A percentile compares a stretch with the other conserved stretches of the same genome.
Evolutionary conservation across 2,797 vertebrate genomes (phyloP).

Genomic region (Artibeus lituratus): DNA sequence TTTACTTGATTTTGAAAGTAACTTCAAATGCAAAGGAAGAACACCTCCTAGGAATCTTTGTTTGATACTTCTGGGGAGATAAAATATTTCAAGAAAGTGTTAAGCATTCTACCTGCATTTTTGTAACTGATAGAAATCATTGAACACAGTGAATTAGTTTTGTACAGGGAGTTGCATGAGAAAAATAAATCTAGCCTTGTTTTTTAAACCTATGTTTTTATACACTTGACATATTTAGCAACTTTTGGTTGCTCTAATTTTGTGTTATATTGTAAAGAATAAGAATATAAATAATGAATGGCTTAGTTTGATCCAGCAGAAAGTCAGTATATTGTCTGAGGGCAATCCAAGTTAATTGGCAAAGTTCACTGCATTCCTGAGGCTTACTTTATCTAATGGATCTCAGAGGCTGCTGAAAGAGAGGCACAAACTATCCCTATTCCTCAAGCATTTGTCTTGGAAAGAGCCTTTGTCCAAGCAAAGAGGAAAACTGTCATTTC

Average conservation of each 20-base stretch:
- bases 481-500: conserved; percentile 19
- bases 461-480: conserved; percentile 37
- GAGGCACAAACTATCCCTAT: background rate
- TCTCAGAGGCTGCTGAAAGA: conserved; percentile 4
- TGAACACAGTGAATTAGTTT: background rate
- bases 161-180: background rate
- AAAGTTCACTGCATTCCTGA: background rate
- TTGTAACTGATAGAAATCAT: background rate
- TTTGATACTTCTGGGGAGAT: background rate
- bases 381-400: conserved; percentile 7
- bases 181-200: background rate
- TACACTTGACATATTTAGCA: background rate
- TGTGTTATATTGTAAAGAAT: background rate
- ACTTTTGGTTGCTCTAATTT: conserved; percentile 19
- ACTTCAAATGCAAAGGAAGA: conserved; percentile 23
- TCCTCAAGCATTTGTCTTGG: background rate
- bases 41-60: conserved; percentile 14
- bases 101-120: background rate
- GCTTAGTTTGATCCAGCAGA: conserved; percentile 4
- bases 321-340: conserved; percentile 11
- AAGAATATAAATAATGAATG: background rate
- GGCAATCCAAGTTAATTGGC: background rate
- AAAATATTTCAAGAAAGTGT: background rate
- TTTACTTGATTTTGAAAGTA: conserved; percentile 38
- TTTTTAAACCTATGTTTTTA: conserved; percentile 15